Evolutionary conservation across 2,888 invertebrate genomes (phyloP).

Genomic region (Apotomis betuletana): DNA sequence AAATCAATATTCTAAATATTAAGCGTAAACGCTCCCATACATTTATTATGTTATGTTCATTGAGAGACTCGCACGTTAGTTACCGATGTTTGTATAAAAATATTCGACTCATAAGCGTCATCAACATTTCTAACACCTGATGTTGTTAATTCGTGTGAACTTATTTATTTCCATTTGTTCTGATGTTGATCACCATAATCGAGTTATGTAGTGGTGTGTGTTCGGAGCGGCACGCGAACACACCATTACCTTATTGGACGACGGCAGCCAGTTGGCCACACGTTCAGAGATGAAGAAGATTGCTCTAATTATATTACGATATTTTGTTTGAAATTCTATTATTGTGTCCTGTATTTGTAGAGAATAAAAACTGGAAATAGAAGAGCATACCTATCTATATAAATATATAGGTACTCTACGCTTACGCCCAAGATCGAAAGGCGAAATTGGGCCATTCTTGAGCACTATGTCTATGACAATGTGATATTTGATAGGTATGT

Average conservation of each 20-base stretch:
- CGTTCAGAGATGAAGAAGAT: constrained; percentile 25
- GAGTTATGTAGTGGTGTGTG: constrained; percentile 29
- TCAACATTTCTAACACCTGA: not conserved
- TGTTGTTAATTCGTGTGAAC: constrained; percentile 4
- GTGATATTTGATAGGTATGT: too few relatives aligned
- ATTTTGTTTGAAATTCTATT: not conserved
- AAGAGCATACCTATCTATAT: too few relatives aligned
- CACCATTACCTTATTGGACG: constrained; percentile 30
- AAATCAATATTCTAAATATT: too few relatives aligned
- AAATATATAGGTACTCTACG: too few relatives aligned
- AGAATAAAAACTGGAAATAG: not conserved
- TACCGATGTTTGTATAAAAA: too few relatives aligned
- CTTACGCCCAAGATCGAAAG: too few relatives aligned
- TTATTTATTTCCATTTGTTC: constrained; percentile 28
- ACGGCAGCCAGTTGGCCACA: not conserved
- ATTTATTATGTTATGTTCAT: too few relatives aligned
- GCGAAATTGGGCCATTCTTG: too few relatives aligned
- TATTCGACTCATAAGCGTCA: not conserved
- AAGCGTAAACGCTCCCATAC: too few relatives aligned
- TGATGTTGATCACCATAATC: constrained; percentile 28
- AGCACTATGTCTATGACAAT: too few relatives aligned
- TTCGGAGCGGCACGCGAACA: constrained; percentile 32
- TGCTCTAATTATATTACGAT: constrained; percentile 15
- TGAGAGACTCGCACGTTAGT: too few relatives aligned
- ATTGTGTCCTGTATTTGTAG: not conserved